These are phyloP conservation scores for Casuarius casuarius DNA, from an alignment of 2,113 vertebrate genomes.

Conservation along the genomic window DNA sequence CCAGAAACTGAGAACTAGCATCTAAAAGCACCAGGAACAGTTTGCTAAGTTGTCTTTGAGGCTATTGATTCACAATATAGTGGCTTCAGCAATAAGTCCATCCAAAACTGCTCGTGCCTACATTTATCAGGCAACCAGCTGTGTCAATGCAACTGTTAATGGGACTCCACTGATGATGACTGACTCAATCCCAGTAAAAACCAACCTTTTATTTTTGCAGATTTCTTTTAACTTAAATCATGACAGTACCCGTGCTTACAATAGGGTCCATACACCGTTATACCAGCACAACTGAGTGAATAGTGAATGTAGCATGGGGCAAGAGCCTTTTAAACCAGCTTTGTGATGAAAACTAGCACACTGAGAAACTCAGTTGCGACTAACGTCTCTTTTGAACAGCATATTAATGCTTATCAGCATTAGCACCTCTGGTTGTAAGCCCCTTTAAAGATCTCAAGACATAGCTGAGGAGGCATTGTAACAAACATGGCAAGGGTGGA, in stretches of 20 bases:
- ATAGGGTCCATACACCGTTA: background rate
- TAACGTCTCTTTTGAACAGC: background rate
- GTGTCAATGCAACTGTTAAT: background rate
- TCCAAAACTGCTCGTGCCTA: background rate
- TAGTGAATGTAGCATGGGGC: background rate
- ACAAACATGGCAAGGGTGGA: background rate
- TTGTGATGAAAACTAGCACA: background rate
- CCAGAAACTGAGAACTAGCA: background rate
- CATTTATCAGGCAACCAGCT: background rate
- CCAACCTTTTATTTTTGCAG: background rate
- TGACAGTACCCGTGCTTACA: background rate
- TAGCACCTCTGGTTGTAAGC: background rate
- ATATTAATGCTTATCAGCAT: background rate
- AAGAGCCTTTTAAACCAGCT: background rate
- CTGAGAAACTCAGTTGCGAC: constrained; percentile 7
- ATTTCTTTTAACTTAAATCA: background rate
- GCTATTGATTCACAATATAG: background rate
- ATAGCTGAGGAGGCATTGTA: background rate
- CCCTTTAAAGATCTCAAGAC: background rate
- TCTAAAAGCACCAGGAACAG: background rate
- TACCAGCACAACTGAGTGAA: background rate
- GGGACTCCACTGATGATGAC: background rate
- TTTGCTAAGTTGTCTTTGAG: background rate
- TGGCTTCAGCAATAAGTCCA: background rate
- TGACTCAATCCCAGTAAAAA: background rate